Percentiles rank a stretch among this genome's conserved stretches.
These are phyloP conservation scores for Nyctibius grandis DNA, from an alignment of 2,797 vertebrate genomes.

Conservation along the genomic window DNA sequence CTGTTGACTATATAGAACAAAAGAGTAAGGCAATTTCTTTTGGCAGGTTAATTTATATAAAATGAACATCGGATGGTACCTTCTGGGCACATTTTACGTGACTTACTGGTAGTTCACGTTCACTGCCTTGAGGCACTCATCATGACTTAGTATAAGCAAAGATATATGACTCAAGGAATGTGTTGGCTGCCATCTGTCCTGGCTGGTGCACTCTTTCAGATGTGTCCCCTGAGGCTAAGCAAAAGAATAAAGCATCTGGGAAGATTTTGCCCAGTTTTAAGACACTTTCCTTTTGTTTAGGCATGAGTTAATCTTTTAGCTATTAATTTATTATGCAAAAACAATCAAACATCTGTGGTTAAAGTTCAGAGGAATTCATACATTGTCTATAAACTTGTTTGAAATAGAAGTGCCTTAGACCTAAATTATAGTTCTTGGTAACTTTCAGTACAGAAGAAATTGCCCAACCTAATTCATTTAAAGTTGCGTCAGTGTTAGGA, in stretches of 20 bases:
- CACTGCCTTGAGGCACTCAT: background rate
- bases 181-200: slow-evolving; percentile 7
- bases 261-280: background rate
- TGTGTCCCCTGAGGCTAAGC: background rate
- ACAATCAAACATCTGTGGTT: background rate
- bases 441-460: background rate
- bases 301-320: background rate
- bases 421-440: background rate
- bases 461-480: background rate
- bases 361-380: background rate
- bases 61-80: background rate
- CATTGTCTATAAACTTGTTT: background rate
- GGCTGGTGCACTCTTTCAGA: background rate
- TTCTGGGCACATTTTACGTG: background rate
- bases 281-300: background rate
- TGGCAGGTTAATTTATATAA: background rate
- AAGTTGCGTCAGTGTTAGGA: background rate
- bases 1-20: background rate
- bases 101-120: background rate
- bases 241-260: background rate
- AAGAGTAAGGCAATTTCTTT: background rate
- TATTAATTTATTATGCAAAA: background rate
- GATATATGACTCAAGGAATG: background rate
- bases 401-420: background rate
- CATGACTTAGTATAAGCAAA: background rate